These are phyloP conservation scores for Clarias batrachus DNA, from an alignment of 2,113 vertebrate genomes.

Conservation along the genomic window DNA sequence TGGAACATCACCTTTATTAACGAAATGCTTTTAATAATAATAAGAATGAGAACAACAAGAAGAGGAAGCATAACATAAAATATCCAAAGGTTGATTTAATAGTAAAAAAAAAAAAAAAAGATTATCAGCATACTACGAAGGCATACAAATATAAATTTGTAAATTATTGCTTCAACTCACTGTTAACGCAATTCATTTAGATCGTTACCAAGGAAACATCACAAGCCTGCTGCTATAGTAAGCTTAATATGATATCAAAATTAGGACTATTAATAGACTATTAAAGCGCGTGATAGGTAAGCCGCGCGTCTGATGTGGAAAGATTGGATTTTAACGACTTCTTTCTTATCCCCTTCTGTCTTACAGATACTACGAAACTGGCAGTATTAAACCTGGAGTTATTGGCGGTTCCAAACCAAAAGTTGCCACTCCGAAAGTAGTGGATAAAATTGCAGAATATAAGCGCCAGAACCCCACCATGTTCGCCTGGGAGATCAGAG, in stretches of 20 bases:
- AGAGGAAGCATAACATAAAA: neutral
- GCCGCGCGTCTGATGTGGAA: neutral
- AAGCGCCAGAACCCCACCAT: conserved; percentile 97
- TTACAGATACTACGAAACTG: conserved; percentile 98
- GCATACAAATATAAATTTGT: neutral
- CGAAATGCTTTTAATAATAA: conserved; percentile 25
- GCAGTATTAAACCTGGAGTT: conserved; percentile 98
- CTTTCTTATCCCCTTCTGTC: conserved; percentile 43
- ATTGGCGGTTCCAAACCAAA: conserved; percentile 98
- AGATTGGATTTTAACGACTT: neutral
- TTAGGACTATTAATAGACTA: neutral
- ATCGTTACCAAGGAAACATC: neutral
- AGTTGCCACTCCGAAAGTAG: conserved; percentile 96
- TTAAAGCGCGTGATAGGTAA: neutral
- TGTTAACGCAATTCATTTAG: neutral
- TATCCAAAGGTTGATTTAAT: neutral
- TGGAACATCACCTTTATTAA: conserved; percentile 57
- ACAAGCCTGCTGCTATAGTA: neutral
- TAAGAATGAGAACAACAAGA: neutral
- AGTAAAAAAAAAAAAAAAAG: neutral
- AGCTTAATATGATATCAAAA: neutral
- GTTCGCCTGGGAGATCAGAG: conserved; percentile 99
- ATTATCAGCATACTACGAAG: neutral
- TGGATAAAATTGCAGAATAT: conserved; percentile 98
- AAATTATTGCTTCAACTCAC: neutral